phyloP scores from a whole-genome alignment of 2,888 invertebrate genomes.

The Bembecia ichneumoniformis region DNA sequence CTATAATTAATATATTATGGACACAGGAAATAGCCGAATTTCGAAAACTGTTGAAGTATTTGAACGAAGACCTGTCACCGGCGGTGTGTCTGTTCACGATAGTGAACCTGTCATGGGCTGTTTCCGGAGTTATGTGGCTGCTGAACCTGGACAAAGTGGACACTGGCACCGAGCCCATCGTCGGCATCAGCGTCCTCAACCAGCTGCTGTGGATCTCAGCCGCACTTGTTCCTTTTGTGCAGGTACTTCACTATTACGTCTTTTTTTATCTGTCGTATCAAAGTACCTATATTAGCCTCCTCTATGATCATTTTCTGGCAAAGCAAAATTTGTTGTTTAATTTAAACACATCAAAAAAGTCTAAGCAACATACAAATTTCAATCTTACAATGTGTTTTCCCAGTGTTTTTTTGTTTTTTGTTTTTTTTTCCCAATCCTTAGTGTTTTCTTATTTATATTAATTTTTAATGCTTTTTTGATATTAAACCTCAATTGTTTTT shows the following conservation, averaged over 20 bases:
- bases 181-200: constrained; percentile 74
- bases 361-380: too few species aligned
- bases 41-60: constrained; percentile 80
- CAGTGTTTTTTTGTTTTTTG: too few species aligned
- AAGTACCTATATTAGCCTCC: too few species aligned
- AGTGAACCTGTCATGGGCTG: constrained; percentile 80
- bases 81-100: constrained; percentile 84
- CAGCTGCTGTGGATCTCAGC: constrained; percentile 77
- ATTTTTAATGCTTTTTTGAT: too few species aligned
- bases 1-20: constrained; percentile 5
- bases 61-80: constrained; percentile 82
- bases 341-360: too few species aligned
- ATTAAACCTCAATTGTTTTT: too few species aligned
- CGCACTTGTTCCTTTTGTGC: constrained; percentile 78
- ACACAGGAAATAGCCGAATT: constrained; percentile 84
- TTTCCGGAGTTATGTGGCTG: constrained; percentile 79
- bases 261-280: too few species aligned
- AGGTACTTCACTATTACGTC: constrained; percentile 48
- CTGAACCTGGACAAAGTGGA: constrained; percentile 74
- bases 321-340: too few species aligned
- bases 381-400: too few species aligned
- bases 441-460: too few species aligned
- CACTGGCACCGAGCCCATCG: constrained; percentile 69
- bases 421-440: too few species aligned
- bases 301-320: too few species aligned